Conservation (phyloP, 2,888 invertebrate species). For the Sinhomidia bicolor region DNA sequence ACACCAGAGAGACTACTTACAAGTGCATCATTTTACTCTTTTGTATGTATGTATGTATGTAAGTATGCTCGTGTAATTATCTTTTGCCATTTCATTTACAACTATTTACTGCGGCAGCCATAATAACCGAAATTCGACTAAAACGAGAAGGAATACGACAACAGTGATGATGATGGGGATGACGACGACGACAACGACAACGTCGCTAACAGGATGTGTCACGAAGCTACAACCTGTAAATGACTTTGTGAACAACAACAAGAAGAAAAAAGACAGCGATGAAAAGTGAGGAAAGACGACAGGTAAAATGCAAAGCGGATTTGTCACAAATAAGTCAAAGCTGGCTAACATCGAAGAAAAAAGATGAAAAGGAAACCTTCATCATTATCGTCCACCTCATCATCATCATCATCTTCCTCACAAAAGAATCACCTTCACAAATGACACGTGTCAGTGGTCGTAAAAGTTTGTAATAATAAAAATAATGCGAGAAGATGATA, state of each 20-base stretch:
- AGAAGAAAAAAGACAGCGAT: conserved; percentile 1
- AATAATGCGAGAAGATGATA: background rate
- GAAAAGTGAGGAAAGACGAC: conserved; percentile 44
- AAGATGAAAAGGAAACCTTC: conserved; percentile 51
- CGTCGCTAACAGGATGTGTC: conserved; percentile 21
- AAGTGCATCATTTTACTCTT: too few relatives aligned
- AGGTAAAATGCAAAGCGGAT: conserved; percentile 59
- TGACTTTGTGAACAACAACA: background rate
- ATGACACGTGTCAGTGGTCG: conserved; percentile 68
- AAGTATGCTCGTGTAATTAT: too few relatives aligned
- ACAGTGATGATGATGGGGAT: too few relatives aligned
- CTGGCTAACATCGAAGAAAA: background rate
- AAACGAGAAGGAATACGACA: too few relatives aligned
- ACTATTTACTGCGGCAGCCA: too few relatives aligned
- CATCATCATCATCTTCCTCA: background rate
- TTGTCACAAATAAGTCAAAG: conserved; percentile 56
- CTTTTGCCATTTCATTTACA: too few relatives aligned
- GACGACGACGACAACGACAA: background rate
- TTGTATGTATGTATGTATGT: too few relatives aligned
- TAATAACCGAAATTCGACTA: too few relatives aligned
- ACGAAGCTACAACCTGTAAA: background rate
- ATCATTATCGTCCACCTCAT: background rate
- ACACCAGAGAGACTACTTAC: too few relatives aligned
- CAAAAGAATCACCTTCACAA: conserved; percentile 37
- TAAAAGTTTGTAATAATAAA: conserved; percentile 56